Evolutionary conservation across 2,888 invertebrate genomes (phyloP), one percentile per base, ranked within the genome.

Genomic region (Schrankia costaestrigalis): DNA sequence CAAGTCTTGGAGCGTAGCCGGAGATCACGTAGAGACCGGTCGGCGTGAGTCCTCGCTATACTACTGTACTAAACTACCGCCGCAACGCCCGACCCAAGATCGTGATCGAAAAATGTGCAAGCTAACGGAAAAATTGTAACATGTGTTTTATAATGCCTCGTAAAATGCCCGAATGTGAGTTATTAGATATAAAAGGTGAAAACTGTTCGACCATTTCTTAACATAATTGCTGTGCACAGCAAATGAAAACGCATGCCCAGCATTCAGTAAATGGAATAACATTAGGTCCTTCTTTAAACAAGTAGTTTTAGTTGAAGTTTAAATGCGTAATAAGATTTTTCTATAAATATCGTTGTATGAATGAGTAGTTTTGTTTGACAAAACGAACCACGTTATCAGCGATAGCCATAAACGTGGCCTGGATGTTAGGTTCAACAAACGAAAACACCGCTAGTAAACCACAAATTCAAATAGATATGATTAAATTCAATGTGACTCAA

Each of bases 11-110:
- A 57, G 57, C 77, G 77, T 78, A 68, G 70, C 69, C 73, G 71
- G 73, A 76, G 78, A 79, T 79, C 82, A 81, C 82, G 81, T 81
- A 80, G 70, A 61, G 72, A 72, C 77, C 72, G 74, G 72, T 73
- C 63, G 13, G 28, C 14, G 66, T 59, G 70, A 69, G 62, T 31
- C 37, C 33, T 41, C 28, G 39, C 35, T 42, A 26, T n/a, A n/a
- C 35, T 35, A 29, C 51, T 43, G 42, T 36, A 44, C 47, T 53
- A 48, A 51, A 52, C 41, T 50, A 31, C 45, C 35, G 47, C 46
- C 55, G 35, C 28, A 35, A 29, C 38, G 41, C 45, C 50, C 52
- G 48, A 43, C 49, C 49, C 39, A 48, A 39, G 42, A 44, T 46
- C 47, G 52, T 33, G 57, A 31, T 74, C 73, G 69, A 77, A 77